A percentile compares a stretch with the other conserved stretches of the same genome.
These are phyloP conservation scores for Clunio marinus DNA, from an alignment of 2,888 invertebrate species.

Conservation along the genomic window DNA sequence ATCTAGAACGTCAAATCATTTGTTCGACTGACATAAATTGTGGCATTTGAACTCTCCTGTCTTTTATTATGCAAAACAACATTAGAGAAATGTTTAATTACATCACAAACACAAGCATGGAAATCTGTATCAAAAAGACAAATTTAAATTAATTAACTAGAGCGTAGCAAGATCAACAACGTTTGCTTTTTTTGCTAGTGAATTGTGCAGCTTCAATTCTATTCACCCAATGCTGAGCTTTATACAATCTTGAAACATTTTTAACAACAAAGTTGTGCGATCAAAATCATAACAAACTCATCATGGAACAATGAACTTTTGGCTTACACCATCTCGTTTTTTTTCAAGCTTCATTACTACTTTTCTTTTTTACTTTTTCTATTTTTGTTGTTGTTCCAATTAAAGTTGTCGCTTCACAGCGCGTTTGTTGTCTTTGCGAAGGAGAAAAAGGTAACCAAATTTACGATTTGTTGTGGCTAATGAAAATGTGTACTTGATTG, in stretches of 20 bases:
- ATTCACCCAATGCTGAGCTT: background rate
- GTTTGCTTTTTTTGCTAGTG: background rate
- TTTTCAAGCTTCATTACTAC: too few species aligned
- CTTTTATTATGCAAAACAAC: constrained; percentile 5
- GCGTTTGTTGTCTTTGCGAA: too few species aligned
- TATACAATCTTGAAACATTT: background rate
- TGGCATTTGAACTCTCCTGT: background rate
- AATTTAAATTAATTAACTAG: constrained; percentile 10
- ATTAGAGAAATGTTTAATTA: constrained; percentile 11
- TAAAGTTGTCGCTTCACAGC: background rate
- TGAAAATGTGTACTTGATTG: background rate
- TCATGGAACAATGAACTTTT: background rate
- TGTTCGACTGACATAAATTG: background rate
- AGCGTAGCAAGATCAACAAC: background rate
- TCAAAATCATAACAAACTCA: too few species aligned
- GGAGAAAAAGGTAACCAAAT: too few species aligned
- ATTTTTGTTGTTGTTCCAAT: too few species aligned
- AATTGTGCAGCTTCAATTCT: background rate
- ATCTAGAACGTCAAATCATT: constrained; percentile 6
- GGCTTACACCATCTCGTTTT: too few species aligned
- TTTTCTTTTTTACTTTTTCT: background rate
- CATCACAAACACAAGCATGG: background rate
- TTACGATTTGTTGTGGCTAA: background rate
- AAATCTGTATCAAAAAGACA: background rate
- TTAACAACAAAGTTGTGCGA: background rate